These are phyloP conservation scores for Drosophila recens DNA, from an alignment of 2,888 invertebrate genomes.

Conservation along the genomic window DNA sequence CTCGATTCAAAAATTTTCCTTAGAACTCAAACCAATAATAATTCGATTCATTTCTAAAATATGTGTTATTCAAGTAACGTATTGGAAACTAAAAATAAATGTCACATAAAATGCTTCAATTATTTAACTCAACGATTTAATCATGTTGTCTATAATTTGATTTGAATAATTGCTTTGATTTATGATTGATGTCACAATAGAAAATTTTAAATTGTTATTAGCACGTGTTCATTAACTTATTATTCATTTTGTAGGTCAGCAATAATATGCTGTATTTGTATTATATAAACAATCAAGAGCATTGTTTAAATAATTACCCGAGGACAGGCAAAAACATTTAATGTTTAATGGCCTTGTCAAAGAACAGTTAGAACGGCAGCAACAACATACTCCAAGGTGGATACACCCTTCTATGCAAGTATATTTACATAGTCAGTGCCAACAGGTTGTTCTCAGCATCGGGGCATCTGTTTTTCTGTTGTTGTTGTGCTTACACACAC, in stretches of 20 bases:
- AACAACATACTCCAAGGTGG: constrained; percentile 5
- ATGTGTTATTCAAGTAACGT: background rate
- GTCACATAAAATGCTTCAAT: too few species aligned
- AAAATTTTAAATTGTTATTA: background rate
- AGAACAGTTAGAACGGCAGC: constrained; percentile 13
- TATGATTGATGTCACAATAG: constrained; percentile 3
- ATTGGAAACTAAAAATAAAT: background rate
- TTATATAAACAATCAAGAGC: background rate
- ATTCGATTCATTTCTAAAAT: too few species aligned
- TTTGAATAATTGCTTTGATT: constrained; percentile 16
- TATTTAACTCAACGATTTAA: background rate
- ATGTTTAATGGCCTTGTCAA: constrained; percentile 19
- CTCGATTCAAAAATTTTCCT: too few species aligned
- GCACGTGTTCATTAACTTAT: background rate
- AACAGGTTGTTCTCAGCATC: constrained; percentile 69
- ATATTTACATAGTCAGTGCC: constrained; percentile 45
- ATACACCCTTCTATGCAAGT: background rate
- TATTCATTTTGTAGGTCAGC: constrained; percentile 11
- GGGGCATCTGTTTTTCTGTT: constrained; percentile 56
- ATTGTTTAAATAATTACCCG: constrained; percentile 19
- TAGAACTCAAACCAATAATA: too few species aligned
- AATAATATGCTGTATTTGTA: background rate
- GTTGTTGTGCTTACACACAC: constrained; percentile 8
- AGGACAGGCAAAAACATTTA: background rate
- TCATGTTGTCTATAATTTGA: constrained; percentile 6